phyloP scores from a whole-genome alignment of 2,888 invertebrate genomes.

The Dromius quadrimaculatus region DNA sequence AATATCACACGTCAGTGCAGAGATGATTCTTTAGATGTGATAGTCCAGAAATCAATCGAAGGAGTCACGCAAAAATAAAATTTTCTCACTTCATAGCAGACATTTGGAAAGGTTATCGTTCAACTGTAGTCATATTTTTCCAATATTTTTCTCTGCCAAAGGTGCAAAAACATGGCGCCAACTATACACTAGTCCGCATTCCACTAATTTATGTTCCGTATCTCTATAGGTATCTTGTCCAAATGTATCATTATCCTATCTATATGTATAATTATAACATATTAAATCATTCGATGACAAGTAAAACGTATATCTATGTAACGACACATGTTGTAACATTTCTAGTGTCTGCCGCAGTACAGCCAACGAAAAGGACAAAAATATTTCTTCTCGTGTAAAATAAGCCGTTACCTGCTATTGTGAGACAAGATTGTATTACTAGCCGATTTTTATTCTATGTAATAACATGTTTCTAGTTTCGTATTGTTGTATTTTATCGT shows the following conservation, averaged over 20 bases:
- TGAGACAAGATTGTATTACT: conserved; percentile 19
- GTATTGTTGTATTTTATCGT: conserved; percentile 33
- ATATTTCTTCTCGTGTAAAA: background rate
- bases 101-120: too few relatives aligned
- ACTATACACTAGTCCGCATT: conserved; percentile 11
- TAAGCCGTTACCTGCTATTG: conserved; percentile 38
- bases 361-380: background rate
- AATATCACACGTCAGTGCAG: too few relatives aligned
- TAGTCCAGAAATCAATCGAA: too few relatives aligned
- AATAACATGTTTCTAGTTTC: conserved; percentile 14
- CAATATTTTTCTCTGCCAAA: too few relatives aligned
- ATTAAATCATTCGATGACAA: conserved; percentile 51
- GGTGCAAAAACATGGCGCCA: conserved; percentile 48
- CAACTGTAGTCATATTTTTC: too few relatives aligned
- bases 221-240: conserved; percentile 45
- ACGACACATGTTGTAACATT: conserved; percentile 47
- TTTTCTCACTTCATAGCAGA: too few relatives aligned
- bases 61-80: too few relatives aligned
- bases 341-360: conserved; percentile 37
- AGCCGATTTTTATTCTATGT: conserved; percentile 15
- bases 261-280: conserved; percentile 52
- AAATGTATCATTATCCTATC: conserved; percentile 50
- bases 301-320: conserved; percentile 47
- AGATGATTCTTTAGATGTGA: too few relatives aligned
- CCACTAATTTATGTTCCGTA: conserved; percentile 48